Conservation (phyloP, 2,888 invertebrate species). For the Calameuta pallipes region DNA sequence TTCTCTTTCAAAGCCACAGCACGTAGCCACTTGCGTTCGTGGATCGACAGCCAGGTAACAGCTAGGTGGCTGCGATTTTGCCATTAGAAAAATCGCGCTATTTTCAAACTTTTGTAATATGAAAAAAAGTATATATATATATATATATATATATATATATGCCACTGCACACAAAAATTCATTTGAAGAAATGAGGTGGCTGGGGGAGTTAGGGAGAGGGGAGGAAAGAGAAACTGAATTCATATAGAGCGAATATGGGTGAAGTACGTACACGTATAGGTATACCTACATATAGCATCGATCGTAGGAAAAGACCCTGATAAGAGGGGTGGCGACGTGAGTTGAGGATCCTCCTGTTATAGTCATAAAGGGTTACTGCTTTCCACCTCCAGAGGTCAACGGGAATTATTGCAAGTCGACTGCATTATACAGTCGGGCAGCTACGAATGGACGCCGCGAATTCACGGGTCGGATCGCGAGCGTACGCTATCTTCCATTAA, state of each 20-base stretch:
- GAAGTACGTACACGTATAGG: neutral
- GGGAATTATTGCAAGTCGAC: constrained; percentile 34
- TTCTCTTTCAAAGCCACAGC: neutral
- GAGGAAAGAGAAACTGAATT: neutral
- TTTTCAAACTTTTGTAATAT: neutral
- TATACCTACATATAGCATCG: neutral
- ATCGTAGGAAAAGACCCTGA: neutral
- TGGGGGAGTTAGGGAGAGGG: neutral
- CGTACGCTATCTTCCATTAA: constrained; percentile 62
- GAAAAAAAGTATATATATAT: neutral
- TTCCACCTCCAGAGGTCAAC: neutral
- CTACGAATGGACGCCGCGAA: constrained; percentile 50
- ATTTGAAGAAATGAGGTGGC: neutral
- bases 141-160: neutral
- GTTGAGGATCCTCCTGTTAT: neutral
- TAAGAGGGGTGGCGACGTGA: neutral
- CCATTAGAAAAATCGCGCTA: neutral
- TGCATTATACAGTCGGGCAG: constrained; percentile 51
- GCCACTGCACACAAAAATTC: neutral
- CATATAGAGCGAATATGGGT: neutral
- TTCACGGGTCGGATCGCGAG: constrained; percentile 35
- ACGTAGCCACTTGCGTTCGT: neutral
- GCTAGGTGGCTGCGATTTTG: neutral
- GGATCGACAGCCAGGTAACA: neutral
- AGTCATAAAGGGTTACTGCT: neutral